A percentile compares a stretch with the other conserved stretches of the same genome.
Conservation (phyloP, 2,888 invertebrate species). For the Hecatera dysodea region DNA sequence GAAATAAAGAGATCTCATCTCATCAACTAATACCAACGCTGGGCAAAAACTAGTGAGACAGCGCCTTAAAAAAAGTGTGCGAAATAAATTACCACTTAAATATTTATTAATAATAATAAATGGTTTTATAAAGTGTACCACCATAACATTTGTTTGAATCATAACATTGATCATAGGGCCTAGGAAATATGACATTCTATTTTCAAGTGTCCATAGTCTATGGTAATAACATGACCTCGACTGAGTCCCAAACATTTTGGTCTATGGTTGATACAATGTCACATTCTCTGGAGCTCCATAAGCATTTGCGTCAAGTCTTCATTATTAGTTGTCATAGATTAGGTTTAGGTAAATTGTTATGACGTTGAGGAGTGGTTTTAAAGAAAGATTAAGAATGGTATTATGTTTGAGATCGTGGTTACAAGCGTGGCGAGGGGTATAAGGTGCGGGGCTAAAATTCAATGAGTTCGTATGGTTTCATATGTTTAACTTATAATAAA, state of each 20-base stretch:
- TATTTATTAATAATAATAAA: background rate
- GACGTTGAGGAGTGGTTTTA: constrained; percentile 36
- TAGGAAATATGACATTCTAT: background rate
- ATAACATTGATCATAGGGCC: constrained; percentile 33
- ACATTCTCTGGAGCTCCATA: background rate
- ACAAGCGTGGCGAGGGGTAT: constrained; percentile 22
- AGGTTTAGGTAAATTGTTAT: constrained; percentile 58
- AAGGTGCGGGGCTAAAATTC: background rate
- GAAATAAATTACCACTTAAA: constrained; percentile 5
- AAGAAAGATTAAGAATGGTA: constrained; percentile 37
- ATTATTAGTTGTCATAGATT: constrained; percentile 51
- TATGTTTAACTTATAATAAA: too few species aligned
- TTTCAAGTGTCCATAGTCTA: background rate
- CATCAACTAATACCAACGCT: constrained; percentile 10
- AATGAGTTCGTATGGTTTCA: background rate
- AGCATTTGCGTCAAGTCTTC: constrained; percentile 48
- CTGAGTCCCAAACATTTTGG: background rate
- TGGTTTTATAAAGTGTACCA: constrained; percentile 6
- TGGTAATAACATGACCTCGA: background rate
- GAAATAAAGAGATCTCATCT: background rate
- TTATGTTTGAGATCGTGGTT: constrained; percentile 15
- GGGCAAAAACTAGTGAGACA: constrained; percentile 20
- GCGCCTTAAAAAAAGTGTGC: background rate
- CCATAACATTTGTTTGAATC: constrained; percentile 59
- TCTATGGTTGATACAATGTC: background rate